Percentiles rank a stretch among this genome's conserved stretches.
Evolutionary conservation across 2,113 vertebrate species (phyloP).

Genomic region (Serilophus lunatus): DNA sequence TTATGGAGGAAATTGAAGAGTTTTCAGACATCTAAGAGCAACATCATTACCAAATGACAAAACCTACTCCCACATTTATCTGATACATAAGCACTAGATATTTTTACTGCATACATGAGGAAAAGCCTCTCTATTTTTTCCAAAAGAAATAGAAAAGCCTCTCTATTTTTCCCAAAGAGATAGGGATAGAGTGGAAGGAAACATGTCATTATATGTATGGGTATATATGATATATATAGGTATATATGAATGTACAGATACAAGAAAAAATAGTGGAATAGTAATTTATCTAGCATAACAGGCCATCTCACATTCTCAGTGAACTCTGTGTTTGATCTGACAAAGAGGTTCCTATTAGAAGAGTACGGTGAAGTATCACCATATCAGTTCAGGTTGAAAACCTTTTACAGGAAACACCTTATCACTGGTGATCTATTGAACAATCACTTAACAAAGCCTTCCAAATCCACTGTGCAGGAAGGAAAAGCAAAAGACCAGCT

Average conservation of each 20-base stretch:
- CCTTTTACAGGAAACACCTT: neutral
- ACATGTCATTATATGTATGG: neutral
- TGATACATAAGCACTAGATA: neutral
- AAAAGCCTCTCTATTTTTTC: neutral
- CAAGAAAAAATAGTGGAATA: neutral
- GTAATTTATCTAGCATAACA: neutral
- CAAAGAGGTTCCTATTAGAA: neutral
- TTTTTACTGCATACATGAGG: neutral
- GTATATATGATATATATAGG: neutral
- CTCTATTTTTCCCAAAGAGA: neutral
- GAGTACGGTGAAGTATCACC: neutral
- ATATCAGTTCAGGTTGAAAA: conserved; percentile 9
- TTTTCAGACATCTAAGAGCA: neutral
- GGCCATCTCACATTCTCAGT: neutral
- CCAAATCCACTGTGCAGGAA: neutral
- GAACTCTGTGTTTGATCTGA: neutral
- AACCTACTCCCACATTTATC: neutral
- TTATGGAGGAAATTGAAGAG: neutral
- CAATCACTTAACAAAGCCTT: conserved; percentile 10
- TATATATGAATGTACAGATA: neutral
- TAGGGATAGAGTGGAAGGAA: neutral
- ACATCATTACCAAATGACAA: conserved; percentile 2
- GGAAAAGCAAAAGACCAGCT: neutral
- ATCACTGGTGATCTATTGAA: conserved; percentile 18
- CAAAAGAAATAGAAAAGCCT: neutral